phyloP scores from a whole-genome alignment of 2,113 vertebrate species.

The Clarias gariepinus region DNA sequence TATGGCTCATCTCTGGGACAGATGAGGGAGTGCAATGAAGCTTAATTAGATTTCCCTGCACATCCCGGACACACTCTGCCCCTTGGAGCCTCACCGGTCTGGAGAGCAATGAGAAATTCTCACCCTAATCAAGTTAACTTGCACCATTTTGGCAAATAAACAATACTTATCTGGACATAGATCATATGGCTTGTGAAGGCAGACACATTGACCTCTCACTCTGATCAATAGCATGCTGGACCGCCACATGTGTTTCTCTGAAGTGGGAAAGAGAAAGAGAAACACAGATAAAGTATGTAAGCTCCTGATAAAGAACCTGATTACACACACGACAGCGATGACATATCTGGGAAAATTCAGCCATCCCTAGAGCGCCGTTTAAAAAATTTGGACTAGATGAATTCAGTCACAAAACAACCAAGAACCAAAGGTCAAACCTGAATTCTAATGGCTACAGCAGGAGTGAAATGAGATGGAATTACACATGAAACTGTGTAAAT shows the following conservation, averaged over 20 bases:
- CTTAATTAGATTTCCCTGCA: slow-evolving; percentile 73
- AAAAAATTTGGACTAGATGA: not conserved
- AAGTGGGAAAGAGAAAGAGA: not conserved
- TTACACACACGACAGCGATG: slow-evolving; percentile 12
- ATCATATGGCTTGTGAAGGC: slow-evolving; percentile 45
- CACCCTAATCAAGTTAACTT: slow-evolving; percentile 53
- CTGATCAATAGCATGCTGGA: slow-evolving; percentile 36
- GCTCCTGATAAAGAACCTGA: not conserved
- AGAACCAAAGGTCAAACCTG: not conserved
- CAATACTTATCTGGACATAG: slow-evolving; percentile 47
- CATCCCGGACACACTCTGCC: slow-evolving; percentile 58
- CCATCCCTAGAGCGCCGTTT: not conserved
- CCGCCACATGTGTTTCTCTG: slow-evolving; percentile 10
- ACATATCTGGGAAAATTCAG: not conserved
- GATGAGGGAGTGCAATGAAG: slow-evolving; percentile 51
- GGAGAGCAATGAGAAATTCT: slow-evolving; percentile 47
- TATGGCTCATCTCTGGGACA: slow-evolving; percentile 11
- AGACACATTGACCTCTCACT: slow-evolving; percentile 34
- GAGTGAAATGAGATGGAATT: not conserved
- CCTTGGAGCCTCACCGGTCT: slow-evolving; percentile 40
- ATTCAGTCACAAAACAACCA: not conserved
- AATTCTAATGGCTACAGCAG: not conserved
- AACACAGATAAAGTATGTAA: slow-evolving; percentile 21
- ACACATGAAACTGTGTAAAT: not conserved
- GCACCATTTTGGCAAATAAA: slow-evolving; percentile 53